Evolutionary conservation across 2,888 invertebrate species (phyloP), one percentile per base, ranked within the genome.

Genomic region (Eledone cirrhosa): DNA sequence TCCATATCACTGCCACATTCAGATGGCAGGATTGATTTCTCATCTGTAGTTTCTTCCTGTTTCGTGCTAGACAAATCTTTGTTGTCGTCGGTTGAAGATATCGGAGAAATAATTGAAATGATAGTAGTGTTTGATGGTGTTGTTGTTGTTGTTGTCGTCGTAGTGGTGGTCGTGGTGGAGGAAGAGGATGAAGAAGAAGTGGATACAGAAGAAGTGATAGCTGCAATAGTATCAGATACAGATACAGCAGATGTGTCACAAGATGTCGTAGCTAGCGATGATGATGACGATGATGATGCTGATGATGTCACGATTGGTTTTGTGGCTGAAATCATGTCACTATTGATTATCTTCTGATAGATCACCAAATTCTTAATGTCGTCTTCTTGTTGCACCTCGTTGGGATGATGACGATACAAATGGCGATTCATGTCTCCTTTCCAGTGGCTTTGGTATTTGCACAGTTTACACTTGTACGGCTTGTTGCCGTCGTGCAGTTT

Each of bases 391-490:
- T 78, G 81, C 78, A 89, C 84, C 48, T 87, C 80, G n/a, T 84
- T 84, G 8, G 86, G 83, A 83, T 92, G 92, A 47, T 91, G 91
- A 81, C 91, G 91, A 78, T 91, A 91, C 48, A 92, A 89, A 81
- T 92, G 92, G 47, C 91, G 84, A 80, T 91, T 91, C 77, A 92
- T 88, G 82, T 92, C 92, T 7, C 92, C 91, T 83, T 91, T 91
- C 92, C 92, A 92, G 82, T 91, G 91, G 63, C 91, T 90, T 78
- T 91, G 91, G 80, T 92, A 90, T 19, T 88, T 86, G 84, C 92
- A 92, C 81, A 90, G 89, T 48, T 88, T 86, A 84, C 92, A 92
- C 80, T 89, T 89, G 86, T 90, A 92, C 0, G 92, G 91, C 78
- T 92, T 90, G 29, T 83, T 83, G 33, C 90, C 90, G 2, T 89